Conservation (phyloP, 1,140 invertebrate species). For the Ericerus pela region DNA sequence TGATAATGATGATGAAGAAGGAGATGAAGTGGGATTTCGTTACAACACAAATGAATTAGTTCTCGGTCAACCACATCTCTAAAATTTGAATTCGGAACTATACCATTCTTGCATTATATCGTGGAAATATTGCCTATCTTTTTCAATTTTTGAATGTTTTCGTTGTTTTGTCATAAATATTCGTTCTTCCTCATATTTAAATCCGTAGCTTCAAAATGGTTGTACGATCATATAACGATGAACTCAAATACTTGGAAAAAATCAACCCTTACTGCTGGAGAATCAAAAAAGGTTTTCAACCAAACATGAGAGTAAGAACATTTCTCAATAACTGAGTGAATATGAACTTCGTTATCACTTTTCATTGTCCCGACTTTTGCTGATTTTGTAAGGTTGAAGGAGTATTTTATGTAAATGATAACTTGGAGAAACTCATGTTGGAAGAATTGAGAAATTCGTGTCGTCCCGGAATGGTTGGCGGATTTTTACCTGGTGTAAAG, state of each 20-base stretch:
- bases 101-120: too few relatives aligned
- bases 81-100: too few relatives aligned
- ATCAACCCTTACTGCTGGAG: slow-evolving; percentile 70
- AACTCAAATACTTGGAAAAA: slow-evolving; percentile 85
- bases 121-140: too few relatives aligned
- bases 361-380: slow-evolving; percentile 18
- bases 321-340: not conserved
- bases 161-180: too few relatives aligned
- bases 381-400: slow-evolving; percentile 69
- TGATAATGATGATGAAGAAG: too few relatives aligned
- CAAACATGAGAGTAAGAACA: slow-evolving; percentile 85
- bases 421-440: slow-evolving; percentile 91
- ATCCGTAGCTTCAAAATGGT: slow-evolving; percentile 67
- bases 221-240: slow-evolving; percentile 83
- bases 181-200: too few relatives aligned
- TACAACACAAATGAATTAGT: too few relatives aligned
- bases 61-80: too few relatives aligned
- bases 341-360: slow-evolving; percentile 5
- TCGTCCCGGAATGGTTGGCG: slow-evolving; percentile 72
- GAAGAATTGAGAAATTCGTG: slow-evolving; percentile 88
- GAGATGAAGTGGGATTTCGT: too few relatives aligned
- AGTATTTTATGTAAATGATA: slow-evolving; percentile 90
- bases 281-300: slow-evolving; percentile 98
- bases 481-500: slow-evolving; percentile 96
- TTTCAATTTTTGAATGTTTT: too few relatives aligned